Evolutionary conservation across 37 sponge, comb jelly and placozoan species (phyloP), one percentile per base, ranked within the genome.

Genomic region (Agelas oroides): DNA sequence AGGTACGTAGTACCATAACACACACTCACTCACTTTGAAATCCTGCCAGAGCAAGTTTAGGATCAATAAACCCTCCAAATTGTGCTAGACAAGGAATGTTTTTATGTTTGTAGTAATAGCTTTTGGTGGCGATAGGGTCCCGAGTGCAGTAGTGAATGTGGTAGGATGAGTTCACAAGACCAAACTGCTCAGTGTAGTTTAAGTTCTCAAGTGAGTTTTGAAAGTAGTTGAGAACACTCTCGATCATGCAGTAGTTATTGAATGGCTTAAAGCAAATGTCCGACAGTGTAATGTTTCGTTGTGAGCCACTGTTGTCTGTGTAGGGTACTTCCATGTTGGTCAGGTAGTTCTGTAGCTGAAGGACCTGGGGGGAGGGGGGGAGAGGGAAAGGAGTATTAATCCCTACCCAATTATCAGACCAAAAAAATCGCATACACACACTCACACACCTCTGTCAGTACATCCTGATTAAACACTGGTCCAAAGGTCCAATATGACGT

Each of bases 151-250:
- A 90, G 53, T 90, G 69, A 41, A 90, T 65, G 67, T 90, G 90
- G 23, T 28, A 59, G 0, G 71, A 68, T 5, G 67, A 70, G 57
- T 90, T 67, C 24, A 19, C 23, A 0, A 38, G 40, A 31, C 39
- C 61, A 24, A 64, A 63, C 0, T 59, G 61, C 20, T 71, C 65
- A 20, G 30, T 63, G 56, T 65, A 30, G 30, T 95, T 68, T 61
- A 98, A 72, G 39, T 85, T 83, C 13, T 59, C 65, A 40, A 61
- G 24, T 17, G 54, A 46, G 80, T 98, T 98, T 82, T 98, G 99
- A 86, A 98, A 98, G 84, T 94, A 98, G 78, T 98, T 95, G 40
- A 96, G 39, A 17, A 96, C 94, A 83, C 95, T 96, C 70, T 86
- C 66, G 31, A 98, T 91, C 64, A 92, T 91, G 56, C 99, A 98